These are phyloP conservation scores for Xyliphius kryptos DNA, from an alignment of 2,113 vertebrate species.

Conservation along the genomic window DNA sequence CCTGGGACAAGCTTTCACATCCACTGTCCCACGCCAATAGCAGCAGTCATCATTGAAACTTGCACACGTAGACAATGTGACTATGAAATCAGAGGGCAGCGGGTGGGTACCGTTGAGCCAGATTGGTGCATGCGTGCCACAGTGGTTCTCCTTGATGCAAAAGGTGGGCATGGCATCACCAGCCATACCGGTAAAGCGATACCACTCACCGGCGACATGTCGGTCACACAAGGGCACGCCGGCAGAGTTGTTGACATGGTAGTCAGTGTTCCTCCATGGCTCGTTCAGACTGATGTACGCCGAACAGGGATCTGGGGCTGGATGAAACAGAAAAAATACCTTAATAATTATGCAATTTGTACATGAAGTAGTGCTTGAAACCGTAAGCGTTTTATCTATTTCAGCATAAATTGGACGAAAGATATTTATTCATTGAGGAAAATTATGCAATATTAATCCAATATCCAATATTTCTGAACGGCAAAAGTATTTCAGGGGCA, in stretches of 20 bases:
- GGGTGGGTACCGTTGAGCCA: conserved; percentile 96
- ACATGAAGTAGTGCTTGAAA: too few species aligned
- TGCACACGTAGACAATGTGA: conserved; percentile 79
- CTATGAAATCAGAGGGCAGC: conserved; percentile 58
- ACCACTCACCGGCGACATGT: conserved; percentile 84
- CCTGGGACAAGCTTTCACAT: conserved; percentile 81
- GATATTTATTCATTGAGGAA: too few species aligned
- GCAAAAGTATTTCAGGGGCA: too few species aligned
- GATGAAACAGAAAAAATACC: too few species aligned
- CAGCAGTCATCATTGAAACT: conserved; percentile 91
- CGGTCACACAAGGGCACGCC: conserved; percentile 80
- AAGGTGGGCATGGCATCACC: conserved; percentile 97
- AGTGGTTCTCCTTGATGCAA: conserved; percentile 90
- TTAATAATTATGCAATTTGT: too few species aligned
- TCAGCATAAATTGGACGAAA: too few species aligned
- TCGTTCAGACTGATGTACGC: conserved; percentile 95
- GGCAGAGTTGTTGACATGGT: conserved; percentile 71
- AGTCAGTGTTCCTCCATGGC: conserved; percentile 91
- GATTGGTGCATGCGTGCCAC: conserved; percentile 88
- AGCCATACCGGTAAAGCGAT: conserved; percentile 93
- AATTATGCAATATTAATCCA: too few species aligned
- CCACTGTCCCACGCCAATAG: conserved; percentile 81
- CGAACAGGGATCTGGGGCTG: conserved; percentile 84
- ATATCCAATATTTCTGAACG: too few species aligned
- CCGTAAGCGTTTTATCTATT: too few species aligned